These are phyloP conservation scores for Pissodes strobi DNA, from an alignment of 1,140 invertebrate genomes.

Conservation along the genomic window DNA sequence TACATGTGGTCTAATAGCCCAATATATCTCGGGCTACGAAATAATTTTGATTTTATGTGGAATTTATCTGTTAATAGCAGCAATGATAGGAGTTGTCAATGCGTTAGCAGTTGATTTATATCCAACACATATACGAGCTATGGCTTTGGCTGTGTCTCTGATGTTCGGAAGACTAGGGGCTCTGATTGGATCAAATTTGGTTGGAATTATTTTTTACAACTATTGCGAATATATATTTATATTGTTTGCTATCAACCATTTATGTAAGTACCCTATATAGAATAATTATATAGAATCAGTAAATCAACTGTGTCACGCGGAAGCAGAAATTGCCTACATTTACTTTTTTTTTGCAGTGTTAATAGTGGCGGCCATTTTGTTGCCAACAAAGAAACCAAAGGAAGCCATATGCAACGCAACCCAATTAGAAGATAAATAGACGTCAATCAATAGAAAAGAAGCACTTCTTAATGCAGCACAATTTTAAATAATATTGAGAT, in stretches of 20 bases:
- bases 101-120: constrained; percentile 52
- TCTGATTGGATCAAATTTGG: constrained; percentile 58
- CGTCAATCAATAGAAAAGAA: too few species aligned
- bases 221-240: constrained; percentile 58
- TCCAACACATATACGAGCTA: constrained; percentile 57
- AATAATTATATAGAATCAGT: too few species aligned
- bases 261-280: constrained; percentile 54
- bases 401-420: too few species aligned
- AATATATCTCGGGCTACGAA: constrained; percentile 37
- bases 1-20: constrained; percentile 39
- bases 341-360: constrained; percentile 26
- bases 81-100: constrained; percentile 51
- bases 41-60: constrained; percentile 44
- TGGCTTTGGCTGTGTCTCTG: constrained; percentile 62
- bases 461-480: too few species aligned
- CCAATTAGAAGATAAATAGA: too few species aligned
- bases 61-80: constrained; percentile 45
- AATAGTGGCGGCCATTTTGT: constrained; percentile 18
- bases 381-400: constrained; percentile 12
- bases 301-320: neutral
- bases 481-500: too few species aligned
- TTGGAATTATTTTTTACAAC: constrained; percentile 58
- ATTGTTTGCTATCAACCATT: constrained; percentile 55
- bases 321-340: neutral
- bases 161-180: constrained; percentile 62